Evolutionary conservation across 2,797 vertebrate genomes (phyloP), one percentile per base, ranked within the genome.

Genomic region (Sebastes nivosus): DNA sequence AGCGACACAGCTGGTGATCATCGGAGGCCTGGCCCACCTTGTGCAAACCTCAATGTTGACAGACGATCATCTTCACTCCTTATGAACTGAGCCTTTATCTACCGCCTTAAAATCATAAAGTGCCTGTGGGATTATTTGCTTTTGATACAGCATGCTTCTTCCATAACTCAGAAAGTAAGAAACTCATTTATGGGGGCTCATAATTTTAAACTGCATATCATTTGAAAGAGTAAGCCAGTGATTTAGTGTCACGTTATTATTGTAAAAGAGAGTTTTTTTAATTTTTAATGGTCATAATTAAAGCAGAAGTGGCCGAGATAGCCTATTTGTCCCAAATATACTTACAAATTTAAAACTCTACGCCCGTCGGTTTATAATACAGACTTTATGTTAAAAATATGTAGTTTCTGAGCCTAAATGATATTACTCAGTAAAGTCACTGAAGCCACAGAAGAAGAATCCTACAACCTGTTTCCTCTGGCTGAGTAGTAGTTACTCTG

Each of bases 41-140:
- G 80, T 74, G 89, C 84, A 95, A 95, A 95, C 81, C 50, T 9
- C 60, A 30, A 38, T 85, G 86, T 86, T 91, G 77, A 87, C 84
- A 73, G 77, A 91, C 14, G 55, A 68, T 73, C 66, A 60, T 80
- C 83, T 83, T 79, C 69, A 80, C 79, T 83, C 75, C 52, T 68
- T 3, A 77, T 59, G 67, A 83, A 80, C 22, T 1, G 25, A 30
- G 52, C 20, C n/a, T 66, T 77, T 72, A 68, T 60, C 16, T 13
- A 2, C 24, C 34, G 55, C 18, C 27, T 75, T 27, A 30, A 80
- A 69, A 69, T 29, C 22, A 58, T 11, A 24, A 29, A 50, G 24
- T 55, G 68, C 22, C 6, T 7, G 34, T 27, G 4, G 13, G 20
- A 64, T 50, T 79, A 38, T 82, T 77, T 85, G 42, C 54, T 46